phyloP scores from a whole-genome alignment of 2,113 vertebrate genomes.

The Amia ocellicauda region DNA sequence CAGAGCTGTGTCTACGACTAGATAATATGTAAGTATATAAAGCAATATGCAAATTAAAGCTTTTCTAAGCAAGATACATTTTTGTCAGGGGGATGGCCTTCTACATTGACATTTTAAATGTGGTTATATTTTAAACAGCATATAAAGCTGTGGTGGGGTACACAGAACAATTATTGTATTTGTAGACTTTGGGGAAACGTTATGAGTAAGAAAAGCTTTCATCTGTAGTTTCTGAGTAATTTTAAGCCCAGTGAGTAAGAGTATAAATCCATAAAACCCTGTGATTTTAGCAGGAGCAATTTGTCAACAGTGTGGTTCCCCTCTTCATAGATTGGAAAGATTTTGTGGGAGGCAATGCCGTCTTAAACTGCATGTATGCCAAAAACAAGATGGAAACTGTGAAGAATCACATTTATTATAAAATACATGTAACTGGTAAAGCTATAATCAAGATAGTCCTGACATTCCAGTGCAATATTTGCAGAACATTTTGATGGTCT shows the following conservation, averaged over 20 bases:
- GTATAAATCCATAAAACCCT: not conserved
- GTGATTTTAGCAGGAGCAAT: not conserved
- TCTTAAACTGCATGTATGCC: not conserved
- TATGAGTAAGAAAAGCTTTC: not conserved
- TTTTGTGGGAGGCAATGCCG: not conserved
- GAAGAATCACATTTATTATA: not conserved
- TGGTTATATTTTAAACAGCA: too few relatives aligned
- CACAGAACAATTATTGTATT: too few relatives aligned
- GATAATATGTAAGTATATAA: too few relatives aligned
- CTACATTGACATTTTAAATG: too few relatives aligned
- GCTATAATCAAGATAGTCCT: not conserved
- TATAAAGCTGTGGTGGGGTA: too few relatives aligned
- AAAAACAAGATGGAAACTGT: constrained; percentile 1
- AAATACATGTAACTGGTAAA: not conserved
- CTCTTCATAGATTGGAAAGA: not conserved
- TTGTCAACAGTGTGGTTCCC: not conserved
- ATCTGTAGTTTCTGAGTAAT: not conserved
- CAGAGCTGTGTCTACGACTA: too few relatives aligned
- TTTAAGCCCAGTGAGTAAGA: not conserved
- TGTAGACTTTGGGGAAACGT: not conserved
- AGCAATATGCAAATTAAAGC: too few relatives aligned
- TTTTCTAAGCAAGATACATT: too few relatives aligned
- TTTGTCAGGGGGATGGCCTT: too few relatives aligned
- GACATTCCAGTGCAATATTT: too few relatives aligned
- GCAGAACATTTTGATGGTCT: too few relatives aligned